Evolutionary conservation across 2,113 vertebrate species (phyloP), one percentile per base, ranked within the genome.

Genomic region (Micronycteris hirsuta): DNA sequence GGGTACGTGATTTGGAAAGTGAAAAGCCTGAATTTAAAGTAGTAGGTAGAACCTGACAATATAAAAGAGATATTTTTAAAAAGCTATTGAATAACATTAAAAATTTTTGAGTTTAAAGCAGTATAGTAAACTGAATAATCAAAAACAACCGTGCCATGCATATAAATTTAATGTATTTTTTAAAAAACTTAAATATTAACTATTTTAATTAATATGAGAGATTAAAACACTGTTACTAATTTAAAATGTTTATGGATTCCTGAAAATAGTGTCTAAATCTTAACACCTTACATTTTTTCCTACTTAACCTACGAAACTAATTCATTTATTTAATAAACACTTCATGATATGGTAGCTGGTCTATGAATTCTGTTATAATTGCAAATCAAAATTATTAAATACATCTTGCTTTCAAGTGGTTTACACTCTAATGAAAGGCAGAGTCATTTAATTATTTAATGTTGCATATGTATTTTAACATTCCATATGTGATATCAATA

Each of bases 401-500:
- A 63, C 5, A 16, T 36, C n/a, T 91, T 93, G 9, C 3, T 86
- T 89, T 89, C 15, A 94, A 77, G 26, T 92, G 36, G 47, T 95
- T 91, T 61, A 86, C 33, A 85, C 16, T 88, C 16, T 91, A 85
- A 45, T 56, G 43, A 20, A 47, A 15, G 77, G 81, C 10, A 0
- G 28, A 87, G 24, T 73, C 43, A 85, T 90, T 91, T 88, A 80
- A 95, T 45, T 84, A 89, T 74, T 93, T 80, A 45, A 93, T 68
- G 86, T n/a, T 89, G n/a, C 38, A 76, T 68, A 86, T 76, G 78
- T 70, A 43, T 73, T 81, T 92, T 89, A 86, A 78, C n/a, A 38
- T 52, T 52, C 28, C n/a, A 47, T 85, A 74, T 74, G 83, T 87
- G 28, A 81, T 73, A 86, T 86, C 77, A 58, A 86, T 45, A 90